Evolutionary conservation across 1,140 invertebrate species (phyloP).

Genomic region (Drosophila yakuba): DNA sequence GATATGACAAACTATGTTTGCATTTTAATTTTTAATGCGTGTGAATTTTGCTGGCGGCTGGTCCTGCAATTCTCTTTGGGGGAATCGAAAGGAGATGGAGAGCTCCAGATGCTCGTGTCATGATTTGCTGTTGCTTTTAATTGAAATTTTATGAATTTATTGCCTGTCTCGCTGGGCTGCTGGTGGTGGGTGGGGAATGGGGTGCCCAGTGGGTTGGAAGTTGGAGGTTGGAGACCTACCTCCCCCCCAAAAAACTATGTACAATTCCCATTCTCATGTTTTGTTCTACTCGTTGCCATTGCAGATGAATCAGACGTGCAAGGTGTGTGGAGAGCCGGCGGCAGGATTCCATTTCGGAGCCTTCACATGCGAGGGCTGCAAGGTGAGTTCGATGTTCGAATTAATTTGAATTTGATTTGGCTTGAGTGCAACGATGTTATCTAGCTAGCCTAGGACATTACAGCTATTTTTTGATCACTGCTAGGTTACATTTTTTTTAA

Average conservation of each 20-base stretch:
- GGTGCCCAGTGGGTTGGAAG: not conserved
- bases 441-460: not conserved
- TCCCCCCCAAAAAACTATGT: not conserved
- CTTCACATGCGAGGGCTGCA: slow-evolving; percentile 96
- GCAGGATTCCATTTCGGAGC: slow-evolving; percentile 96
- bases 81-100: slow-evolving; percentile 31
- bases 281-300: slow-evolving; percentile 47
- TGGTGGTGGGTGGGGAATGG: slow-evolving; percentile 1
- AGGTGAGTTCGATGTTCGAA: slow-evolving; percentile 86
- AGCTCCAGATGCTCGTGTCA: slow-evolving; percentile 71
- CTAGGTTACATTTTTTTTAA: too few relatives aligned
- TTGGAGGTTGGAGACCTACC: not conserved
- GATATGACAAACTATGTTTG: slow-evolving; percentile 84
- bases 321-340: slow-evolving; percentile 93
- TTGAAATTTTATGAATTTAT: slow-evolving; percentile 84
- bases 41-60: slow-evolving; percentile 80
- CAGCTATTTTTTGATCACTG: not conserved
- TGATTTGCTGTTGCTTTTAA: slow-evolving; percentile 84
- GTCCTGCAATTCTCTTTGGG: slow-evolving; percentile 10
- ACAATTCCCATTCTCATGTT: slow-evolving; percentile 52
- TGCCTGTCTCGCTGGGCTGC: slow-evolving; percentile 52
- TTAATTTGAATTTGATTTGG: slow-evolving; percentile 2
- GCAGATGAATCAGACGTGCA: slow-evolving; percentile 93
- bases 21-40: slow-evolving; percentile 84
- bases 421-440: not conserved